Evolutionary conservation across 2,113 vertebrate species (phyloP), one percentile per base, ranked within the genome.

Genomic region (Trinectes maculatus): DNA sequence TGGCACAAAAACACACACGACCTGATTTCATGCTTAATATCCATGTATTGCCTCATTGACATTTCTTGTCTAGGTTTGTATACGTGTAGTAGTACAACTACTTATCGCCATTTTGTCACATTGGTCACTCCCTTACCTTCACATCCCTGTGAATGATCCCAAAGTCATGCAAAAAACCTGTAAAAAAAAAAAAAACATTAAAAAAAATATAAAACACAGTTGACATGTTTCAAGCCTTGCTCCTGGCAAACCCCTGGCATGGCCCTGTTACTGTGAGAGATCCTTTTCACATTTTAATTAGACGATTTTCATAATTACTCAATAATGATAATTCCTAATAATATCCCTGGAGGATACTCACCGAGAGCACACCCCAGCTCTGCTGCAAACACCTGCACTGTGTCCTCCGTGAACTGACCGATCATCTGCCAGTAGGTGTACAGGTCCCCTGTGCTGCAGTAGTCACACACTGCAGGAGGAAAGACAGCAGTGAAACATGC

Each of bases 141-240:
- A 99, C 89, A 0, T 99, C 97, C 74, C 96, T 92, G 81, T 98
- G 97, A 56, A 98, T 93, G 59, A 98, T 92, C 5, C 95, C 97
- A 91, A 96, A 85, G 80, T 97, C 94, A 2, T 98, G 97, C 43
- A 99, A 93, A 79, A 98, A 98, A 5, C 94, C 97, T 98, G 83
- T 8, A 43, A 74, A 34, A 51, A 34, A 19, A 37, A 10, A 29
- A 26, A 9, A 52, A 33, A 52, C 7, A 18, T n/a, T n/a, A n/a
- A n/a, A 18, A 29, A 22, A 61, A 54, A 40, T 26, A 12, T 18
- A 44, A 40, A 48, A 34, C 1, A 19, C n/a, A 53, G 51, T 3
- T 4, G 31, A 22, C 24, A 43, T 9, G 2, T 37, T 46, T 72
- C 1, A 39, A 28, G 6, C 22, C 11, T 8, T 15, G 3, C 0